Conservation (phyloP, 2,797 vertebrate genomes). For the Protosalanx chinensis region DNA sequence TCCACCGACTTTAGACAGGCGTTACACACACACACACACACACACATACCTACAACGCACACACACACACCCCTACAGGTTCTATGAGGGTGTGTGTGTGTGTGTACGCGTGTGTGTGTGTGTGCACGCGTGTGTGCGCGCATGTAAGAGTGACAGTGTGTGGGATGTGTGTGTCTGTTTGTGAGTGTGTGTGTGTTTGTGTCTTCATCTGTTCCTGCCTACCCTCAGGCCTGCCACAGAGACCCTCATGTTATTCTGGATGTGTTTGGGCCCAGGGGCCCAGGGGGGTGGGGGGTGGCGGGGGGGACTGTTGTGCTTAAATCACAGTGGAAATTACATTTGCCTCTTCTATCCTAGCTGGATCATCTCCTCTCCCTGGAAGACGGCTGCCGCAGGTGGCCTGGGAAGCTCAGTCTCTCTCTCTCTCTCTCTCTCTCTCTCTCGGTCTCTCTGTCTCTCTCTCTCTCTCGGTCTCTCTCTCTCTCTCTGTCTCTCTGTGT, state of each 20-base stretch:
- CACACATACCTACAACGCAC: neutral
- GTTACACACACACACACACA: too few species aligned
- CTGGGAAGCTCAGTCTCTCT: neutral
- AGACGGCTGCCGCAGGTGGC: neutral
- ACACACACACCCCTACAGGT: slow-evolving; percentile 4
- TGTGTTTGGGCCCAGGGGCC: neutral
- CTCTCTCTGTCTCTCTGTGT: too few species aligned
- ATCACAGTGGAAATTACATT: slow-evolving; percentile 6
- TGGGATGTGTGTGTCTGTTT: too few species aligned
- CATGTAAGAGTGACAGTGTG: too few species aligned
- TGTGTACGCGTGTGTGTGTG: too few species aligned
- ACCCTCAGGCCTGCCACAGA: neutral
- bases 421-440: neutral
- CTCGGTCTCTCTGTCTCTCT: too few species aligned
- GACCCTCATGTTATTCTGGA: neutral
- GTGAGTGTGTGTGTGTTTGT: too few species aligned
- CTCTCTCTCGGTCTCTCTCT: too few species aligned
- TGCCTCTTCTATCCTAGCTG: neutral
- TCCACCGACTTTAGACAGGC: too few species aligned
- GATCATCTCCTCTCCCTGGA: neutral
- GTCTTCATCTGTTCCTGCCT: neutral
- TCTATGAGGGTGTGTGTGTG: too few species aligned
- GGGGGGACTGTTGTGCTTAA: neutral
- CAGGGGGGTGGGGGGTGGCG: too few species aligned
- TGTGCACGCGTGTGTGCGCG: too few species aligned